Conservation (phyloP, 2,888 invertebrate species). For the Laothoe populi region DNA sequence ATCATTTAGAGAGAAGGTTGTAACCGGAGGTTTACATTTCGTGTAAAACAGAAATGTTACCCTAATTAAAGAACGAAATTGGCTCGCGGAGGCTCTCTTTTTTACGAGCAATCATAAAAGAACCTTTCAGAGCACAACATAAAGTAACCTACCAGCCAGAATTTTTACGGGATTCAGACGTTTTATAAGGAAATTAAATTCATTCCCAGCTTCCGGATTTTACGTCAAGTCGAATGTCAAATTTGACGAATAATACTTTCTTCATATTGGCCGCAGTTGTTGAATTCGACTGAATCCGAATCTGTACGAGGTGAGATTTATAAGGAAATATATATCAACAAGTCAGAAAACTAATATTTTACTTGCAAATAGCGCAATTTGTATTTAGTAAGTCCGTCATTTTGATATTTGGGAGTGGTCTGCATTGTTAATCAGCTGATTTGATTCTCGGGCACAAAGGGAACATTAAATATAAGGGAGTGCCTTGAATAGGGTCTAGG, state of each 20-base stretch:
- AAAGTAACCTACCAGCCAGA: constrained; percentile 63
- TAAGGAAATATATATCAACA: too few species aligned
- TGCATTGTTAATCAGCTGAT: too few species aligned
- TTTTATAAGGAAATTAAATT: constrained; percentile 68
- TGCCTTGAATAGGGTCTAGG: too few species aligned
- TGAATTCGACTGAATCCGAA: background rate
- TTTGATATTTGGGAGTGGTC: too few species aligned
- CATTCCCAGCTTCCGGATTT: constrained; percentile 56
- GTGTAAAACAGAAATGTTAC: constrained; percentile 65
- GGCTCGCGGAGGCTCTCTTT: constrained; percentile 62
- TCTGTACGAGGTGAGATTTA: background rate
- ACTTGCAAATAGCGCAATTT: too few species aligned
- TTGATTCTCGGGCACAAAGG: too few species aligned
- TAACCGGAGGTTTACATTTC: constrained; percentile 39
- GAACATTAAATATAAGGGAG: too few species aligned
- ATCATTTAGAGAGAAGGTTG: constrained; percentile 23
- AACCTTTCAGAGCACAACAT: constrained; percentile 68
- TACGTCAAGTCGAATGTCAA: constrained; percentile 46
- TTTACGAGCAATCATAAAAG: constrained; percentile 80
- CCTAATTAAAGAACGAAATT: constrained; percentile 79
- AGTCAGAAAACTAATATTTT: too few species aligned
- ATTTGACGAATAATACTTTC: constrained; percentile 39
- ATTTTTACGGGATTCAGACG: constrained; percentile 63
- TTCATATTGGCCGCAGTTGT: background rate
- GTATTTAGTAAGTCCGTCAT: too few species aligned